Percentiles rank a stretch among this genome's conserved stretches.
Evolutionary conservation across 2,797 vertebrate genomes (phyloP).

Genomic region (Lates japonicus): DNA sequence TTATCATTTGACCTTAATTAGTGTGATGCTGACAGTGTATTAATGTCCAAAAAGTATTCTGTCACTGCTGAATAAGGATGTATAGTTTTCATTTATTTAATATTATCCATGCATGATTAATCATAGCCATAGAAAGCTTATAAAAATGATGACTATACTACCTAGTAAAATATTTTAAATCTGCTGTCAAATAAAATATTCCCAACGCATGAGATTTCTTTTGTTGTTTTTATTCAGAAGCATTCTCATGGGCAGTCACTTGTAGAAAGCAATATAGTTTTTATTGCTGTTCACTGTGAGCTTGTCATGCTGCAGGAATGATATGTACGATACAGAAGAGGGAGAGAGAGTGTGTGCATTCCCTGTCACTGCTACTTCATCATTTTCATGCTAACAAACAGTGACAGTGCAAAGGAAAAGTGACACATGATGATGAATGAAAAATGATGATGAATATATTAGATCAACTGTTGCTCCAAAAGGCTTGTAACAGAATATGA

Average conservation of each 20-base stretch:
- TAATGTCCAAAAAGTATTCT: background rate
- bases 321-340: background rate
- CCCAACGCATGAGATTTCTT: slow-evolving; percentile 15
- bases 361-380: background rate
- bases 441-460: background rate
- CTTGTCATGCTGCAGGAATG: slow-evolving; percentile 34
- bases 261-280: slow-evolving; percentile 35
- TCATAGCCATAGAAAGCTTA: background rate
- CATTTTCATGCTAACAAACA: slow-evolving; percentile 16
- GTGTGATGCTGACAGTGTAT: background rate
- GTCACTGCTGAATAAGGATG: background rate
- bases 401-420: background rate
- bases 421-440: slow-evolving; percentile 10
- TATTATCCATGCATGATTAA: background rate
- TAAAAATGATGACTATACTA: slow-evolving; percentile 1
- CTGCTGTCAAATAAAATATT: background rate
- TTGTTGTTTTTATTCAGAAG: slow-evolving; percentile 6
- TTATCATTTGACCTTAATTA: too few relatives aligned
- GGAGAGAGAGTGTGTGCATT: background rate
- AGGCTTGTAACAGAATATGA: background rate
- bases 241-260: slow-evolving; percentile 7
- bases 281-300: slow-evolving; percentile 26
- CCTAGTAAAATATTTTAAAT: background rate
- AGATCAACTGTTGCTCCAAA: background rate
- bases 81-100: background rate